Evolutionary conservation across 2,888 invertebrate species (phyloP).

Genomic region (Gandaritis pyraliata): DNA sequence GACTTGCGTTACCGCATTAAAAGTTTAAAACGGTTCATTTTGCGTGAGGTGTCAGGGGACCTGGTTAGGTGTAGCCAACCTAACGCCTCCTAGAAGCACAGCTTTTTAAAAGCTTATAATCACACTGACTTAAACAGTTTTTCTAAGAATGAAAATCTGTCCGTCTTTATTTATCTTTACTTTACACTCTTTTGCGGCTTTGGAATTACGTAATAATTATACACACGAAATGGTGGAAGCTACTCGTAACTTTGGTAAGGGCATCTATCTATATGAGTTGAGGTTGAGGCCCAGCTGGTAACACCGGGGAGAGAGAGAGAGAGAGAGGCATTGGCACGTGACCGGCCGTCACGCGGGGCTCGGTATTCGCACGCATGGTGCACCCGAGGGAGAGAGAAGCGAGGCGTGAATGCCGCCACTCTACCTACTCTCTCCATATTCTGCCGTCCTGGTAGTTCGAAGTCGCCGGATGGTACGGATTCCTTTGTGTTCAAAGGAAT

Average conservation of each 20-base stretch:
- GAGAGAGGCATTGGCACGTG: slow-evolving; percentile 55
- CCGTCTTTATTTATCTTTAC: too few species aligned
- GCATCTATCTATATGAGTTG: background rate
- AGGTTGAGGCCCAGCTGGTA: slow-evolving; percentile 11
- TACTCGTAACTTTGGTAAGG: background rate
- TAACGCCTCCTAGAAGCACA: too few species aligned
- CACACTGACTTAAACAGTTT: too few species aligned
- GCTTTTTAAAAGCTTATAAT: too few species aligned
- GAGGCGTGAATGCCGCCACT: slow-evolving; percentile 34
- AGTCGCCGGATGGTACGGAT: slow-evolving; percentile 37
- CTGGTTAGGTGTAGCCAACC: too few species aligned
- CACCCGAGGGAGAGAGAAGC: slow-evolving; percentile 46
- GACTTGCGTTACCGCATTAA: too few species aligned
- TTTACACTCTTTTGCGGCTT: too few species aligned
- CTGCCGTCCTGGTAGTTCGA: slow-evolving; percentile 37
- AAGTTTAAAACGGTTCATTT: too few species aligned
- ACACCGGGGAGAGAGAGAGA: slow-evolving; percentile 32
- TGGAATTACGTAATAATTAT: too few species aligned
- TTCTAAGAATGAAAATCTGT: too few species aligned
- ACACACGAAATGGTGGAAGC: background rate
- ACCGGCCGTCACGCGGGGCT: slow-evolving; percentile 63
- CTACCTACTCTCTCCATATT: slow-evolving; percentile 29
- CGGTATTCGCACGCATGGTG: slow-evolving; percentile 53
- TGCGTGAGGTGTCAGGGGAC: too few species aligned
- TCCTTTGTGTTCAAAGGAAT: slow-evolving; percentile 33